These are phyloP conservation scores for Anticlea derivata DNA, from an alignment of 2,888 invertebrate genomes.

Conservation along the genomic window DNA sequence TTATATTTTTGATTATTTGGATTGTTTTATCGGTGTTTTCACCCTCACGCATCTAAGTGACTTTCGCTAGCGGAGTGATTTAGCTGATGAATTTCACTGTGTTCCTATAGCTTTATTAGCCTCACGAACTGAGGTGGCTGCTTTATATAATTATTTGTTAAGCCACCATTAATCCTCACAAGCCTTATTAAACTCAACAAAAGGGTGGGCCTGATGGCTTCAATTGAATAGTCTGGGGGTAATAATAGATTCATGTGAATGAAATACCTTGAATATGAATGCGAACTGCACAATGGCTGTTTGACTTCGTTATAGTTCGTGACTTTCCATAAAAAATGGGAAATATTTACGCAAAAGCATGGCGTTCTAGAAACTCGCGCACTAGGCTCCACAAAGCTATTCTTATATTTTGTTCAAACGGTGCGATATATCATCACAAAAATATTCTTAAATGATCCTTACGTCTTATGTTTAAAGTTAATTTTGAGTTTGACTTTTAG, in stretches of 20 bases:
- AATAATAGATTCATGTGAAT: conserved; percentile 11
- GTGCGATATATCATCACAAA: too few species aligned
- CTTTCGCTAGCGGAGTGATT: background rate
- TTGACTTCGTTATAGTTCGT: background rate
- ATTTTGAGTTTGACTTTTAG: too few species aligned
- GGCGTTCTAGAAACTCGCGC: background rate
- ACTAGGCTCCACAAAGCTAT: background rate
- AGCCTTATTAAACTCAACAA: conserved; percentile 31
- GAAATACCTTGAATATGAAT: conserved; percentile 2
- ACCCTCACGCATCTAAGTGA: too few species aligned
- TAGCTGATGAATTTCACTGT: conserved; percentile 6
- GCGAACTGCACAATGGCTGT: background rate
- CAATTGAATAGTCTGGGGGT: conserved; percentile 7
- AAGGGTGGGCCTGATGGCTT: conserved; percentile 13
- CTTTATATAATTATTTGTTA: conserved; percentile 45
- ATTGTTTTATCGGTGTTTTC: too few species aligned
- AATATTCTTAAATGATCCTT: too few species aligned
- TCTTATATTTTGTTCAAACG: too few species aligned
- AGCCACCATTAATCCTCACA: conserved; percentile 33
- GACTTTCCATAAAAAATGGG: background rate
- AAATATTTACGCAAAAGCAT: too few species aligned
- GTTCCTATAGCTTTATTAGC: conserved; percentile 61
- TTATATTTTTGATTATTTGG: too few species aligned
- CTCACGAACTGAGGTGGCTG: conserved; percentile 46
- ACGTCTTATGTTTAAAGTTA: too few species aligned